Evolutionary conservation across 2,888 invertebrate species (phyloP), one percentile per base, ranked within the genome.

Genomic region (Orchesellides sinensis): DNA sequence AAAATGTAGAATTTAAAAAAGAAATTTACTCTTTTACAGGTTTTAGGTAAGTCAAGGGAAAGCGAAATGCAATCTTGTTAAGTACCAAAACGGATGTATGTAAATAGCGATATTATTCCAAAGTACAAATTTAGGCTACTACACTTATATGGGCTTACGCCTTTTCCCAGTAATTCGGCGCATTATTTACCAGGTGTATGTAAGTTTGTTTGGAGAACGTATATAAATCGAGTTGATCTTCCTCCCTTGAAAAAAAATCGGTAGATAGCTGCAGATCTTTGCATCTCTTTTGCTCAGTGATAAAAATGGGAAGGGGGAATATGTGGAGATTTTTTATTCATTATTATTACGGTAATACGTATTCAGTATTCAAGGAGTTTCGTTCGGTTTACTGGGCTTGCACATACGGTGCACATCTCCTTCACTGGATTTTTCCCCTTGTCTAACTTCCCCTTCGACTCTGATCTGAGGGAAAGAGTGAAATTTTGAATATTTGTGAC

Each of bases 401-500:
- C 10, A 40, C 40, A 40, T 40, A 40, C 40, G 10, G 32, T 10
- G 6, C 10, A 40, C 40, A 40, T 40, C 73, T 63, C 73, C 73
- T 63, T 40, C 14, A 14, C 40, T 40, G 10, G 10, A 14, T 40
- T 25, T 70, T 63, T 63, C 63, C 78, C 69, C 52, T 49, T 59
- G 45, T 40, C 25, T 54, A 10, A 10, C 47, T 52, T 17, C 21
- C 21, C 23, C 14, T 23, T 56, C 56, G 8, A 10, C 25, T 5
- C 27, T 49, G 49, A 25, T 56, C 56, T 23, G 23, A 14, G 5
- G 19, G 14, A 63, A 63, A 40, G 61, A 63, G 63, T 40, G 49
- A 66, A 29, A 49, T 47, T 65, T 66, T 25, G 47, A 49, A 70
- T 78, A 63, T 70, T 70, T 78, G 75, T 65, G 75, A 47, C 29